Conservation (phyloP, 1,140 invertebrate species). For the Drosophila grimshawi region DNA sequence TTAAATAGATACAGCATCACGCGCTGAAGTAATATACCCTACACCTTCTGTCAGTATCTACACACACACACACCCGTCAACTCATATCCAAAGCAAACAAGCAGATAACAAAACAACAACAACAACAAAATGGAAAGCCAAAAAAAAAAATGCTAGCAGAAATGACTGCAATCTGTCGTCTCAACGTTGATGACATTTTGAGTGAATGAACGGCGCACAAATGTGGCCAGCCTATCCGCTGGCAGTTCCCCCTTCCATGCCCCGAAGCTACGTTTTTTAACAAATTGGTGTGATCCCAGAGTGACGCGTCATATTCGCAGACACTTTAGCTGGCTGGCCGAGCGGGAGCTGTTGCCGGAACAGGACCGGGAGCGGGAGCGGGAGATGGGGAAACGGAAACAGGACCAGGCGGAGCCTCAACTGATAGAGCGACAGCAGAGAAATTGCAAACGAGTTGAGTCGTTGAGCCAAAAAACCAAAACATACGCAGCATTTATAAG, state of each 20-base stretch:
- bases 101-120: constrained; percentile 57
- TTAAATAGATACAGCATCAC: background rate
- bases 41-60: constrained; percentile 25
- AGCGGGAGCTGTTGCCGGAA: constrained; percentile 25
- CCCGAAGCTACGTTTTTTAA: constrained; percentile 63
- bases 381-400: background rate
- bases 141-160: constrained; percentile 60
- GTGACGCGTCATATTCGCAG: constrained; percentile 81
- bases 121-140: constrained; percentile 18
- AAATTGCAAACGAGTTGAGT: constrained; percentile 81
- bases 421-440: constrained; percentile 78
- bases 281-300: constrained; percentile 80
- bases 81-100: constrained; percentile 53
- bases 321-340: constrained; percentile 73
- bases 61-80: constrained; percentile 10
- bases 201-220: constrained; percentile 75
- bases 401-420: constrained; percentile 18
- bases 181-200: constrained; percentile 82
- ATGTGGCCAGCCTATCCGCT: constrained; percentile 64
- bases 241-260: background rate
- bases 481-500: constrained; percentile 82
- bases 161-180: constrained; percentile 82
- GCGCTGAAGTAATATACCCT: constrained; percentile 34
- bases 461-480: constrained; percentile 82
- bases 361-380: constrained; percentile 14